Conservation (phyloP, 2,888 invertebrate species). For the Melieria picta region DNA sequence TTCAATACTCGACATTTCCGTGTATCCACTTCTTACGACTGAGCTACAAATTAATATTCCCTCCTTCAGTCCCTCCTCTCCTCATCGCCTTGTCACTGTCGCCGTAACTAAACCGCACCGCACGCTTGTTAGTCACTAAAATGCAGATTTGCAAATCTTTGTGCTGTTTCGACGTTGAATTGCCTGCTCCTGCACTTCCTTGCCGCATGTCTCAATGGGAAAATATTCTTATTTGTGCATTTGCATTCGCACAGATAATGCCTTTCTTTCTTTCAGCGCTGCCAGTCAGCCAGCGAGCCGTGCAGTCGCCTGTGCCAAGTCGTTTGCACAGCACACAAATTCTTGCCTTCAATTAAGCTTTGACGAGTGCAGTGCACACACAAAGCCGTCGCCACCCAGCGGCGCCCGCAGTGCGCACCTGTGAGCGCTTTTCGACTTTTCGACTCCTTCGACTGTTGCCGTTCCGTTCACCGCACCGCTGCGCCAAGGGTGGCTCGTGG, state of each 20-base stretch:
- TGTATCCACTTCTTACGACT: too few relatives aligned
- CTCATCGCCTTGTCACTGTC: too few relatives aligned
- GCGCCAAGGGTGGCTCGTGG: constrained; percentile 7
- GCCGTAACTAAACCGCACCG: too few relatives aligned
- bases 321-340: constrained; percentile 54
- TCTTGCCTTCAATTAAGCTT: constrained; percentile 64
- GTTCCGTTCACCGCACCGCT: constrained; percentile 3
- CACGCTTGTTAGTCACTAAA: too few relatives aligned
- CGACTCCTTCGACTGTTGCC: constrained; percentile 21
- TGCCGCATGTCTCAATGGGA: constrained; percentile 16
- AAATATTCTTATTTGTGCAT: constrained; percentile 30
- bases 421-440: constrained; percentile 1
- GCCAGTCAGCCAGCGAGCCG: constrained; percentile 15
- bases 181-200: constrained; percentile 27
- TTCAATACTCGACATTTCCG: too few relatives aligned
- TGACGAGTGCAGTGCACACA: constrained; percentile 61
- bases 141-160: constrained; percentile 5
- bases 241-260: constrained; percentile 31
- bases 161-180: background rate
- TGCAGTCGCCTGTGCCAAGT: constrained; percentile 56
- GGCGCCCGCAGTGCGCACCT: constrained; percentile 3
- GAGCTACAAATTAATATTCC: too few relatives aligned
- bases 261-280: constrained; percentile 20
- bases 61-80: too few relatives aligned
- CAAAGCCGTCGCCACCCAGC: constrained; percentile 19